Conservation (phyloP, 2,888 invertebrate species). For the Anthrax anthrax region DNA sequence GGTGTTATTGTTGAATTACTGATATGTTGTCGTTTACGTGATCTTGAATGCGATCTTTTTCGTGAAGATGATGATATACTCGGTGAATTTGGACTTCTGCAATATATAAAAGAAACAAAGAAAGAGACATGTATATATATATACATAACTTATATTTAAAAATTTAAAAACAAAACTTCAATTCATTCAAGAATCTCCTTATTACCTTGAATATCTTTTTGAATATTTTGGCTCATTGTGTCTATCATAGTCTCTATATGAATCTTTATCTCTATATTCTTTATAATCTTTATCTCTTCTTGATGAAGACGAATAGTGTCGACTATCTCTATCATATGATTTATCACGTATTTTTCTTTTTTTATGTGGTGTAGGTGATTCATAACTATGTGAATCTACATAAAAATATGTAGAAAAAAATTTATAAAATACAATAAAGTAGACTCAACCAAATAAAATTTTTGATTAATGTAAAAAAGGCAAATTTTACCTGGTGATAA, state of each 20-base stretch:
- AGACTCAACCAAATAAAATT: no score
- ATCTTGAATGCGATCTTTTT: conserved; percentile 25
- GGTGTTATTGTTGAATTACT: no score
- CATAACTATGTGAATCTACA: background rate
- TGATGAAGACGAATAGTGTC: conserved; percentile 5
- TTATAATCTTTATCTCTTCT: conserved; percentile 10
- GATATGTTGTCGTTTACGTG: conserved; percentile 28
- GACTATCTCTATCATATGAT: conserved; percentile 12
- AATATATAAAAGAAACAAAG: background rate
- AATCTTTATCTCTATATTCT: conserved; percentile 9
- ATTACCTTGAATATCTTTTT: conserved; percentile 13
- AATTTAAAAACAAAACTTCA: background rate
- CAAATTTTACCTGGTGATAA: conserved; percentile 24
- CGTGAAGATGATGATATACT: conserved; percentile 10
- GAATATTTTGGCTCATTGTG: conserved; percentile 25
- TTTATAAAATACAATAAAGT: no score
- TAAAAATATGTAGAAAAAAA: no score
- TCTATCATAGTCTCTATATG: conserved; percentile 22
- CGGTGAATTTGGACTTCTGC: conserved; percentile 26
- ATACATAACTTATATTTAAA: background rate
- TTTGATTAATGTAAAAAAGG: no score
- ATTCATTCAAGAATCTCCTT: no score
- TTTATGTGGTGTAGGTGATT: conserved; percentile 27
- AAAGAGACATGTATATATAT: background rate
- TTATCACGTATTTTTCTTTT: conserved; percentile 25